Base-by-base conservation (phyloP, 2,888 invertebrate genomes). In the Rotaria macrura region DNA sequence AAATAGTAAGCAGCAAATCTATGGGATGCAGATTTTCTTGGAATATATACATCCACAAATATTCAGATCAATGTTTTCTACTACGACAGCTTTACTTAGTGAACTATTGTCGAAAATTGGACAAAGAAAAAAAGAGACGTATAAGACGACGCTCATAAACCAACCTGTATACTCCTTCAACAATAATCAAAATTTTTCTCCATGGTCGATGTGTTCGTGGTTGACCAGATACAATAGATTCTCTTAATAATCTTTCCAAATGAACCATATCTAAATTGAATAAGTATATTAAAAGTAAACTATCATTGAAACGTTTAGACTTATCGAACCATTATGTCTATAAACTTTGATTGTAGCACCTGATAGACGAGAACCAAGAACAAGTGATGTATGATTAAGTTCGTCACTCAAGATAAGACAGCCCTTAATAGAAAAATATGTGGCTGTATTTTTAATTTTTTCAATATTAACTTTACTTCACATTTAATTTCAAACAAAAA, bases 301-400 rank as follows among this genome's bases (percentile, higher is more conserved):
- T 12, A 43, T n/a, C 23, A 7, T 10, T 79, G 10, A n/a, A 25
- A 79, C 5, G 20, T 17, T 38, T 1, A 3, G 20, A 23, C 10
- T n/a, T 12, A n/a, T n/a, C 91, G 96, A 92, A 92, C 95, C 90
- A 88, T 93, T 93, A 88, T 92, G 93, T 88, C 91, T 91, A 92
- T 97, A 98, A 87, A 97, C 95, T 90, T 94, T 93, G 87, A 95
- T 95, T 57, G 93, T 93, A 86, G 95, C 96, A 38, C 93, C 94
- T 49, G 97, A 95, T 87, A 98, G 92, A 87, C 95, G 93, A 89
- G 97, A 93, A 3, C 99, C 98, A 85, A 98, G 93, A 89, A 97
- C 96, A 54, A 99, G 93, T 40, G 97, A 97, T 0, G 98, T 96
- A 91, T 99, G 99, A 92, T 99, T 99, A 91, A 95, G 95, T 91